A percentile compares a stretch with the other conserved stretches of the same genome.
Evolutionary conservation across 2,797 vertebrate genomes (phyloP).

Genomic region (Betta splendens): DNA sequence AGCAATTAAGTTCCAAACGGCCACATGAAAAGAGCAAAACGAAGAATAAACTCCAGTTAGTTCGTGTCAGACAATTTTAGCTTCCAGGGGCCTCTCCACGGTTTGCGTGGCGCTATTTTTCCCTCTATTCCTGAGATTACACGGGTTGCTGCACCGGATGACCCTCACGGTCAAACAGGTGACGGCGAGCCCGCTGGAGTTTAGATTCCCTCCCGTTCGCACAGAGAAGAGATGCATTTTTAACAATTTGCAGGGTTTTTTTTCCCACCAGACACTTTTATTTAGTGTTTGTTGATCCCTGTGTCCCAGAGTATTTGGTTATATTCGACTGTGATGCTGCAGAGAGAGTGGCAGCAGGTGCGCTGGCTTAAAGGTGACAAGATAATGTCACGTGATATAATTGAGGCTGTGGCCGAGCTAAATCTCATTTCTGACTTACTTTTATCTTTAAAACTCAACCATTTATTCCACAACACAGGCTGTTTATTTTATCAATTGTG

Average conservation of each 20-base stretch:
- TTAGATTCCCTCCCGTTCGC: constrained; percentile 82
- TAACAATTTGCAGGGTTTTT: constrained; percentile 55
- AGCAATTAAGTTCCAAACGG: constrained; percentile 74
- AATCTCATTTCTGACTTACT: constrained; percentile 13
- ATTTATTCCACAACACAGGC: constrained; percentile 8
- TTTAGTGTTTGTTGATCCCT: constrained; percentile 57
- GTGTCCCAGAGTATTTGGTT: constrained; percentile 37
- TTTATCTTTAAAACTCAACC: constrained; percentile 8
- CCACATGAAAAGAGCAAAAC: constrained; percentile 71
- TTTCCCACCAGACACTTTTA: constrained; percentile 28
- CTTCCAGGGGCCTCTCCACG: constrained; percentile 72
- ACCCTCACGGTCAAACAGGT: constrained; percentile 84
- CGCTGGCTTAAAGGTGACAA: constrained; percentile 36
- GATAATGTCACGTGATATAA: constrained; percentile 46
- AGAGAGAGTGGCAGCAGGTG: constrained; percentile 21
- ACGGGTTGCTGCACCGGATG: constrained; percentile 87
- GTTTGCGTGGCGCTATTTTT: constrained; percentile 66
- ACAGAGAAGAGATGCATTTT: constrained; percentile 61
- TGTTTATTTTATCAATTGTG: constrained; percentile 23
- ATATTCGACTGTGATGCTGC: constrained; percentile 42
- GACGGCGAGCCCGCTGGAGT: constrained; percentile 78
- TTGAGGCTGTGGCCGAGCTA: constrained; percentile 1
- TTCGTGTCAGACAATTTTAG: constrained; percentile 73
- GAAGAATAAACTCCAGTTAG: constrained; percentile 72
- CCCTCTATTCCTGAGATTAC: constrained; percentile 86